Base-by-base conservation (phyloP, 2,113 vertebrate species). In the Erinaceus europaeus region DNA sequence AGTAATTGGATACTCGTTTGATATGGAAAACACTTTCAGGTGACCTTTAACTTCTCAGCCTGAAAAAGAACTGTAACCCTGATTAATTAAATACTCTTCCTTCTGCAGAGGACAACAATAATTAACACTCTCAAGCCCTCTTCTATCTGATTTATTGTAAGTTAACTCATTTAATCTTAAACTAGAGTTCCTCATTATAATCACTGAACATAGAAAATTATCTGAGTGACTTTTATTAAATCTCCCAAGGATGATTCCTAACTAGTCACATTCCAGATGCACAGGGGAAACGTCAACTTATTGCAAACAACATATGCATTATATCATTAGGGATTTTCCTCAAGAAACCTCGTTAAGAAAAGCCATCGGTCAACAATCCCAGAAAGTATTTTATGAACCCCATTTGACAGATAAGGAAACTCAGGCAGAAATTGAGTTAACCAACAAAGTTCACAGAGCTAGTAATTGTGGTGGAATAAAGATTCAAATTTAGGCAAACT, bases 11-110 rank as follows among this genome's bases (percentile, higher is more conserved):
- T 27, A 83, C 14, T 69, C 38, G 34, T 48, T 77, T 85, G 55
- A 83, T 55, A 91, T 64, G 61, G 79, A 91, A 93, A 88, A 92
- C 25, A 67, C 53, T 64, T 78, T 67, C 25, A 55, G 29, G 55
- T 68, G 75, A 84, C 29, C 61, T 82, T 86, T 55, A 68, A 46
- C 61, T 79, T 89, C 78, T 52, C 46, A 7, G 52, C n/a, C 62
- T 62, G 55, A 64, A 92, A 93, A 88, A 27, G 7, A 23, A n/a
- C 52, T 86, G 82, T 75, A 62, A 29, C 38, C 59, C 38, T 42
- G 23, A 75, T n/a, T 71, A 71, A 80, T 80, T 53, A 67, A 92
- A 71, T 82, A 4, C 36, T 77, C 79, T 64, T 53, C 59, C 18
- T 81, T 74, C 53, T 48, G 53, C 64, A 81, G 44, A 91, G 59